Base-by-base conservation (phyloP, 2,888 invertebrate species). In the Drosophila sordidula region DNA sequence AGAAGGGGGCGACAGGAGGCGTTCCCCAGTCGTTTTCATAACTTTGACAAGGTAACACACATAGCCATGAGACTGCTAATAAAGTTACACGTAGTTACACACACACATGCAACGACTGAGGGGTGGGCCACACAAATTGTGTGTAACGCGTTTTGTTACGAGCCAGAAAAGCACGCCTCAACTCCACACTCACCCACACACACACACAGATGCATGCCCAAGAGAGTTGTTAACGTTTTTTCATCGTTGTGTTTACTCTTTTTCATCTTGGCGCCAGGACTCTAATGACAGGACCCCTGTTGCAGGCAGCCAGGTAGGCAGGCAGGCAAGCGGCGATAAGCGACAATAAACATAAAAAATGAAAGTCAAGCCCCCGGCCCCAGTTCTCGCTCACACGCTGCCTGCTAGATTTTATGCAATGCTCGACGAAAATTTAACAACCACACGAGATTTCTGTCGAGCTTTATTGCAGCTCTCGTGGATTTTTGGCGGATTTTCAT, bases 141-240 rank as follows among this genome's bases (percentile, higher is more conserved):
- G 78, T 80, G 71, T 78, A 78, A 70, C 69, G 81, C 75, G 63
- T 86, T 82, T 66, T 75, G 79, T 71, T 82, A 65, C 62, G 62
- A 50, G 52, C 70, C 74, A 50, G 18, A 54, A 50, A 36, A 58
- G 50, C 46, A 57, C 45, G 50, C n/a, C 45, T 9, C 38, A 42
- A 52, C 47, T 49, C 34, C 29, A 11, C 14, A 51, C n/a, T 14
- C 18, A 9, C 11, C 22, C 12, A 18, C 12, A 38, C 8, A 1
- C 8, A 42, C 32, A 56, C 18, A 16, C 34, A 34, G 26, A 52
- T 26, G 34, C 44, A 41, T 41, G 50, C 89, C 86, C 89, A 87
- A 87, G 86, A 87, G 86, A 87, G 86, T 89, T 89, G 88, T 89
- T 87, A 87, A 87, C 88, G 82, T 87, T 78, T 89, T 83, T 83